phyloP scores from a whole-genome alignment of 1,140 invertebrate species.

The Drosophila pruinosa region DNA sequence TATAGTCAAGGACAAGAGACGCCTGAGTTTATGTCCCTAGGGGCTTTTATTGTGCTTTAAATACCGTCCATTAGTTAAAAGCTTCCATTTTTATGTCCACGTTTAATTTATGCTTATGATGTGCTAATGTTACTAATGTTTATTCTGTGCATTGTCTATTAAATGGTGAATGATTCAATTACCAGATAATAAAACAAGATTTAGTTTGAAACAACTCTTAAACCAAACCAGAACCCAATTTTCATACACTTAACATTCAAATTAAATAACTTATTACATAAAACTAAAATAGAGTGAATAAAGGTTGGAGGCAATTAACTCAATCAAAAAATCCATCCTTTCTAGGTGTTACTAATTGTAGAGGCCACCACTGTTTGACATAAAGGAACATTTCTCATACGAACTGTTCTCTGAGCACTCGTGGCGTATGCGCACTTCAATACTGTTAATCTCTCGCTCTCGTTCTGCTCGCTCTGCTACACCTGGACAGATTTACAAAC shows the following conservation, averaged over 20 bases:
- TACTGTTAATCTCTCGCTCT: background rate
- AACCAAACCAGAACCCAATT: too few relatives aligned
- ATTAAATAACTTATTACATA: too few relatives aligned
- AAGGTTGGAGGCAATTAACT: too few relatives aligned
- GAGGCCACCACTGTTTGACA: background rate
- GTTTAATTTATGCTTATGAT: conserved; percentile 69
- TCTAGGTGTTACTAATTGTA: background rate
- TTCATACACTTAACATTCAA: too few relatives aligned
- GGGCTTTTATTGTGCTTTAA: conserved; percentile 62
- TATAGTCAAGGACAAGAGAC: background rate
- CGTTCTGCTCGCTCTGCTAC: conserved; percentile 10
- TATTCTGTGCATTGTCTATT: conserved; percentile 23
- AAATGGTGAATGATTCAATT: conserved; percentile 9
- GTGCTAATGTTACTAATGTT: conserved; percentile 57
- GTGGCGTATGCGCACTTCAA: conserved; percentile 6
- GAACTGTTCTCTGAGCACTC: background rate
- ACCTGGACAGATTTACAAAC: conserved; percentile 8
- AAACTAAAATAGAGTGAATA: too few relatives aligned
- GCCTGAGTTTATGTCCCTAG: conserved; percentile 30
- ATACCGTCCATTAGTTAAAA: conserved; percentile 55
- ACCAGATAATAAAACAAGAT: background rate
- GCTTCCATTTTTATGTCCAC: conserved; percentile 31
- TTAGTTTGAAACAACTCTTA: background rate
- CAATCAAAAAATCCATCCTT: too few relatives aligned
- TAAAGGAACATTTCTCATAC: conserved; percentile 18